phyloP scores from a whole-genome alignment of 2,113 vertebrate species.

The Elgaria multicarinata region DNA sequence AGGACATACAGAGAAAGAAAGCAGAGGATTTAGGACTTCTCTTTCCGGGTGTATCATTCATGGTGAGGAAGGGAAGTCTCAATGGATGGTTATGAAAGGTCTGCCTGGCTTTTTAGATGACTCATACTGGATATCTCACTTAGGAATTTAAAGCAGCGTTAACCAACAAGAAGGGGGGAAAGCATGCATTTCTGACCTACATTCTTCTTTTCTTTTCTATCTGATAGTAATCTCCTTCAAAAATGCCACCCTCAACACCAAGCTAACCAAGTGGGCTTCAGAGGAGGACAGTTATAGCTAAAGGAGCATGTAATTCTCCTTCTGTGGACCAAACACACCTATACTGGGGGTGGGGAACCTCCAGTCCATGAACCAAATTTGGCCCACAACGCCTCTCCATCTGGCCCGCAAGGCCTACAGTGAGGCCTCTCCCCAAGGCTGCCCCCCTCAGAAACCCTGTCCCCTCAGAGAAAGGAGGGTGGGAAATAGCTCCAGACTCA shows the following conservation, averaged over 20 bases:
- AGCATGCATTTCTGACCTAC: constrained; percentile 27
- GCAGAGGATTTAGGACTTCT: accelerated
- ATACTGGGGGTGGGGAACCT: too few relatives aligned
- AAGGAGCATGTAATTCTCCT: not conserved
- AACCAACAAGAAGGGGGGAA: not conserved
- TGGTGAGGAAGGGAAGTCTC: not conserved
- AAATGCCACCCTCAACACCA: not conserved
- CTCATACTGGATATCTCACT: not conserved
- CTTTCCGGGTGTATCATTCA: accelerated
- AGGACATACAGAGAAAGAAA: not conserved
- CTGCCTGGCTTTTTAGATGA: constrained; percentile 20
- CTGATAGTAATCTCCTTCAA: not conserved
- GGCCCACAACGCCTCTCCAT: too few relatives aligned
- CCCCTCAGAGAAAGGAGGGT: too few relatives aligned
- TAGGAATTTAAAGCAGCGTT: not conserved
- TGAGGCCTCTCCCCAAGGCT: too few relatives aligned
- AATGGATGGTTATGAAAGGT: constrained; percentile 7
- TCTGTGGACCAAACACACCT: not conserved
- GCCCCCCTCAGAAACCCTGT: too few relatives aligned
- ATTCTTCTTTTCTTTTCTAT: constrained; percentile 12
- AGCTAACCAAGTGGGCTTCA: not conserved
- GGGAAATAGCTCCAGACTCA: too few relatives aligned
- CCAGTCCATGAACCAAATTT: too few relatives aligned
- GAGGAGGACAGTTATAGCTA: too few relatives aligned
- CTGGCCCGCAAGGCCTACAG: too few relatives aligned